A percentile compares a stretch with the other conserved stretches of the same genome.
Conservation (phyloP, 2,888 invertebrate genomes). For the Salticus scenicus region DNA sequence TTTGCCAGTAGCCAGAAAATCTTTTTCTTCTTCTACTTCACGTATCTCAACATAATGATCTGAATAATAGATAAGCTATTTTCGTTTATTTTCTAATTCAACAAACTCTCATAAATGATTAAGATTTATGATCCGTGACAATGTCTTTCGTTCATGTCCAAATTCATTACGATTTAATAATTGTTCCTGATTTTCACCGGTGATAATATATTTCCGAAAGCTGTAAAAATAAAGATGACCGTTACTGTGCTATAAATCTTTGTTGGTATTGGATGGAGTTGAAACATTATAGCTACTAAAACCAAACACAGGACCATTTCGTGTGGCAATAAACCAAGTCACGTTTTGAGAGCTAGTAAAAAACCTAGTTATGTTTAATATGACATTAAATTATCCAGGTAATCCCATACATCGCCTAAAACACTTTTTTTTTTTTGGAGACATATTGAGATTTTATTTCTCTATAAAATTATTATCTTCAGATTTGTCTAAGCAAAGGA, state of each 20-base stretch:
- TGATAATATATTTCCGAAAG: not conserved
- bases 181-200: not conserved
- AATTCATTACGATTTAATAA: not conserved
- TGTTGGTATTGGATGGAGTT: not conserved
- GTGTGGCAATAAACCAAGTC: not conserved
- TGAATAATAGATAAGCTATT: not conserved
- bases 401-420: too few species aligned
- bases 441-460: too few species aligned
- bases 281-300: not conserved
- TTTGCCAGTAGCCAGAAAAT: not conserved
- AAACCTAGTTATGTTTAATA: too few species aligned
- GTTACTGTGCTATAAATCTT: not conserved
- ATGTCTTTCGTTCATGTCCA: not conserved
- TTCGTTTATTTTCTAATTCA: not conserved
- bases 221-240: not conserved
- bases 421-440: too few species aligned
- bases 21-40: not conserved
- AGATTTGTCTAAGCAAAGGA: too few species aligned
- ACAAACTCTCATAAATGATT: not conserved
- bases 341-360: not conserved
- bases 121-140: not conserved
- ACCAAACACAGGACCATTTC: not conserved
- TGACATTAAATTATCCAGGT: too few species aligned
- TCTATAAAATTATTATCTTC: too few species aligned
- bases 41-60: not conserved